Percentiles rank a stretch among this genome's conserved stretches.
phyloP scores from a whole-genome alignment of 2,113 vertebrate genomes.

The Saimiri boliviensis region DNA sequence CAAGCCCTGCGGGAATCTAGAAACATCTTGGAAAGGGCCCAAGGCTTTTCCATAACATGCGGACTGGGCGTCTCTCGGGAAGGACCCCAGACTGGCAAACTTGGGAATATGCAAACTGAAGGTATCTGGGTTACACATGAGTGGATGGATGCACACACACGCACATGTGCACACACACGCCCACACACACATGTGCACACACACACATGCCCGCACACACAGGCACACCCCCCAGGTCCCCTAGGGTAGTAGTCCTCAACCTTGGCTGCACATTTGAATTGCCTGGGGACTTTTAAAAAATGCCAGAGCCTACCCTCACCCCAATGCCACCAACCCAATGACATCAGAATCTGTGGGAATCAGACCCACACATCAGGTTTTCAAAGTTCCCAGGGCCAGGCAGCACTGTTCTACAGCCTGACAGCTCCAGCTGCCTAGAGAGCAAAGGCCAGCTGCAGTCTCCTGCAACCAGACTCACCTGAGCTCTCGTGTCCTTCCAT shows the following conservation, averaged over 20 bases:
- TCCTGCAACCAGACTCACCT: too few relatives aligned
- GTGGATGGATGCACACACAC: neutral
- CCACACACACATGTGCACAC: neutral
- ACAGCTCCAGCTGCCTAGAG: too few relatives aligned
- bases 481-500: neutral
- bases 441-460: accelerated
- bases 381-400: neutral
- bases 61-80: neutral
- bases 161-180: too few relatives aligned
- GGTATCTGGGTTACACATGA: neutral
- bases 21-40: neutral
- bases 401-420: accelerated
- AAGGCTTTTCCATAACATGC: neutral
- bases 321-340: neutral
- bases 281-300: neutral
- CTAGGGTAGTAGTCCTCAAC: neutral
- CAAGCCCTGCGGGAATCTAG: neutral
- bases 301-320: neutral
- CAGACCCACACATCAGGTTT: accelerated
- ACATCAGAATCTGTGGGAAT: neutral
- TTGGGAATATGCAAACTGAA: neutral
- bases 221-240: too few relatives aligned
- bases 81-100: neutral
- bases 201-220: too few relatives aligned
- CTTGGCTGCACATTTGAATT: neutral